These are phyloP conservation scores for Onychomys arenicola DNA, from an alignment of 2,797 vertebrate genomes.

Conservation along the genomic window DNA sequence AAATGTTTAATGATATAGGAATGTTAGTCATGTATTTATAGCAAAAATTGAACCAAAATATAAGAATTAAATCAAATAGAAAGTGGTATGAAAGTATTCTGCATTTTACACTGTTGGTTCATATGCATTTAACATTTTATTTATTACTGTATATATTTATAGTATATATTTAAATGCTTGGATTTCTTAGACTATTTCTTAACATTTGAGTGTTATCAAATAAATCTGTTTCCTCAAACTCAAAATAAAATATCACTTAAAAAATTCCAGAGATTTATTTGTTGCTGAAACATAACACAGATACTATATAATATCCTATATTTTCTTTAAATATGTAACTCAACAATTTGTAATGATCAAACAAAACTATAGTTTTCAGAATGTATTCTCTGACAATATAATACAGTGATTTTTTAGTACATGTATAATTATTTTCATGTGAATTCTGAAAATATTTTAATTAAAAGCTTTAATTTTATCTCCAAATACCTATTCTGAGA, in stretches of 20 bases:
- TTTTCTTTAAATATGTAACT: not conserved
- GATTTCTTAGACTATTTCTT: constrained; percentile 88
- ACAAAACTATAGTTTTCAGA: not conserved
- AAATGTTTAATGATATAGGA: constrained; percentile 85
- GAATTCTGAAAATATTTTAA: constrained; percentile 39
- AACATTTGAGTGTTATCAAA: constrained; percentile 85
- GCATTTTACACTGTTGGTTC: constrained; percentile 86
- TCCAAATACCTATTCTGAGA: not conserved
- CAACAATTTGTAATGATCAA: not conserved
- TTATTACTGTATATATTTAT: constrained; percentile 86
- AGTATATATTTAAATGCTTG: constrained; percentile 83
- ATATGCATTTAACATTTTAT: constrained; percentile 84
- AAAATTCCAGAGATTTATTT: constrained; percentile 82
- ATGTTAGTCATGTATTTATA: constrained; percentile 86
- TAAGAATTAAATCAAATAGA: constrained; percentile 80
- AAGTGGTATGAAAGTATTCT: constrained; percentile 82
- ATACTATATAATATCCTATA: not conserved
- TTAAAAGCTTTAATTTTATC: not conserved
- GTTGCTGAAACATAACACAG: constrained; percentile 70
- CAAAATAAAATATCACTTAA: constrained; percentile 88
- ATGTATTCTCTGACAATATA: not conserved
- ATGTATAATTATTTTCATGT: not conserved
- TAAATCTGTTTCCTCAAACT: constrained; percentile 86
- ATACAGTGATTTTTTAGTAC: not conserved
- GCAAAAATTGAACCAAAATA: constrained; percentile 84